phyloP scores from a whole-genome alignment of 1,140 invertebrate species.

The Anthonomus grandis region DNA sequence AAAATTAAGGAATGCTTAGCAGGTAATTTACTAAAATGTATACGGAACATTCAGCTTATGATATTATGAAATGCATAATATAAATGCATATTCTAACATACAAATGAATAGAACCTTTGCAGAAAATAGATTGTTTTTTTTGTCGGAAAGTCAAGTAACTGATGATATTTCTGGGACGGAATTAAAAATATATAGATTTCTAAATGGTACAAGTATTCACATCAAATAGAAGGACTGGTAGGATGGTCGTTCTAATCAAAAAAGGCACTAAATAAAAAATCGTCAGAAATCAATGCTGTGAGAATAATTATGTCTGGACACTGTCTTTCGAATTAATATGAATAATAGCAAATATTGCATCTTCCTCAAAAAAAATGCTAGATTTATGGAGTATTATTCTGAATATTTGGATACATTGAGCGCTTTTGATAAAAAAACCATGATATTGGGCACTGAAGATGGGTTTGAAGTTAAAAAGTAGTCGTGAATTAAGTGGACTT shows the following conservation, averaged over 20 bases:
- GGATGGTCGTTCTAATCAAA: too few species aligned
- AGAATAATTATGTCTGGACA: too few species aligned
- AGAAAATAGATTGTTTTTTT: slow-evolving; percentile 1
- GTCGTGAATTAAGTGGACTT: too few species aligned
- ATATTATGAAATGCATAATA: slow-evolving; percentile 12
- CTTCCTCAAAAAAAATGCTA: slow-evolving; percentile 1
- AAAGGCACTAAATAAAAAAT: too few species aligned
- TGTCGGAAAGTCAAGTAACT: slow-evolving; percentile 12
- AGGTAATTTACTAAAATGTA: slow-evolving; percentile 11
- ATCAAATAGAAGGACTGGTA: too few species aligned
- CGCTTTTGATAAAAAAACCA: background rate
- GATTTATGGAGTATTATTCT: slow-evolving; percentile 1
- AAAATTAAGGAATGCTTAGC: background rate
- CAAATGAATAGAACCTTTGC: slow-evolving; percentile 4
- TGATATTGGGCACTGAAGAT: slow-evolving; percentile 6
- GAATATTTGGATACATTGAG: slow-evolving; percentile 1
- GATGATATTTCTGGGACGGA: slow-evolving; percentile 5
- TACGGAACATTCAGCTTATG: slow-evolving; percentile 7
- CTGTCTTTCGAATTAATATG: too few species aligned
- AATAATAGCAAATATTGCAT: slow-evolving; percentile 5
- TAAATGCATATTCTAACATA: too few species aligned
- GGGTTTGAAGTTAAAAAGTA: too few species aligned
- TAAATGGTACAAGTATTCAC: background rate
- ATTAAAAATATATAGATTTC: slow-evolving; percentile 7
- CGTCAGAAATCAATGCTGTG: too few species aligned